These are phyloP conservation scores for Drosophila tripunctata DNA, from an alignment of 2,888 invertebrate genomes.

Conservation along the genomic window DNA sequence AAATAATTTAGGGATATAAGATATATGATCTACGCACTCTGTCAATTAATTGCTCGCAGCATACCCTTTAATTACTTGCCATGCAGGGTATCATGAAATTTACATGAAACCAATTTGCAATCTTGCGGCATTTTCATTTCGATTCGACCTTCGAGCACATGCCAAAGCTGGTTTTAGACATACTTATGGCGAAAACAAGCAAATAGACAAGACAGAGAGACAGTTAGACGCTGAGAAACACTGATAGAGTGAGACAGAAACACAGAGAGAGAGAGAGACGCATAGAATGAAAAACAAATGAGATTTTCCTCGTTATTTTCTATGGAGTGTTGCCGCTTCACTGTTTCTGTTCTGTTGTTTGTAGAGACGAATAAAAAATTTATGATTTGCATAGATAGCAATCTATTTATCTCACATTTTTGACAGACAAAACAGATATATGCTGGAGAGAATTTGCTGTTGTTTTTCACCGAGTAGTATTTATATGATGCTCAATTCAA, in stretches of 20 bases:
- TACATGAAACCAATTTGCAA: constrained; percentile 52
- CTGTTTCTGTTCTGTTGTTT: constrained; percentile 1
- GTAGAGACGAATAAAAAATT: constrained; percentile 25
- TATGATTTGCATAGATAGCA: constrained; percentile 39
- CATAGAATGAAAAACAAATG: constrained; percentile 31
- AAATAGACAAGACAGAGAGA: constrained; percentile 15
- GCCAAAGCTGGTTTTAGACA: constrained; percentile 36
- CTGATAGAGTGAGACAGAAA: not conserved
- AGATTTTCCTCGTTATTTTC: constrained; percentile 34
- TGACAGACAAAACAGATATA: not conserved
- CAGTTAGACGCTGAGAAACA: not conserved
- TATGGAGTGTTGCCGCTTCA: constrained; percentile 12
- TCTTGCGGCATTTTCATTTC: constrained; percentile 56
- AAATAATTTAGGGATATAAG: too few species aligned
- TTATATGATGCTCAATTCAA: not conserved
- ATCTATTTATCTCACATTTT: constrained; percentile 18
- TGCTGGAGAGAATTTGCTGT: not conserved
- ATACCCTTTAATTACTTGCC: not conserved
- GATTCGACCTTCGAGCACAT: constrained; percentile 50
- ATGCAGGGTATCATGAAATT: constrained; percentile 37
- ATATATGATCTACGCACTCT: too few species aligned
- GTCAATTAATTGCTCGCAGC: not conserved
- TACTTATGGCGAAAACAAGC: constrained; percentile 28
- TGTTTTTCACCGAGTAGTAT: too few species aligned
- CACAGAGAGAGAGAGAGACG: not conserved